Conservation (phyloP, 2,888 invertebrate species). For the Spilarctia lutea region DNA sequence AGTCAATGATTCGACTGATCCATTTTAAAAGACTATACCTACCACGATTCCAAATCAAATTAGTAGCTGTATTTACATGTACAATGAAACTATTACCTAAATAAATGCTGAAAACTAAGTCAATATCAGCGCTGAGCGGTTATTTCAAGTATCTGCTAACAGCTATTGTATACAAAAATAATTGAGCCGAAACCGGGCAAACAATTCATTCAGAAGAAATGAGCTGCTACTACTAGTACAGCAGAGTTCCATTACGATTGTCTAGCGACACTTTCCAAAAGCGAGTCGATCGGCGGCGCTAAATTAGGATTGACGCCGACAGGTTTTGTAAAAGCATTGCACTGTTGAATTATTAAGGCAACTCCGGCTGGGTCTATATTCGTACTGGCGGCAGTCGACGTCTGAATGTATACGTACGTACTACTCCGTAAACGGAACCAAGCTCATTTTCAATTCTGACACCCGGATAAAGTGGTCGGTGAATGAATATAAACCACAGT, state of each 20-base stretch:
- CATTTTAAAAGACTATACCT: neutral
- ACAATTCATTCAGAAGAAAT: slow-evolving; percentile 51
- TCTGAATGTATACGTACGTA: slow-evolving; percentile 66
- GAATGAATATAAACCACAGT: slow-evolving; percentile 71
- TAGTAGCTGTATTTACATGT: neutral
- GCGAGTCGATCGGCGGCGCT: slow-evolving; percentile 80
- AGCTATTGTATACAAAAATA: slow-evolving; percentile 35
- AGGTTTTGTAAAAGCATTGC: slow-evolving; percentile 87
- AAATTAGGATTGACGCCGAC: slow-evolving; percentile 86
- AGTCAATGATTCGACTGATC: neutral
- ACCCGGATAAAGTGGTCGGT: slow-evolving; percentile 77
- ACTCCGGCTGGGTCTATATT: slow-evolving; percentile 81
- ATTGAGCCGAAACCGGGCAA: slow-evolving; percentile 42
- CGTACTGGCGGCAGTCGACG: slow-evolving; percentile 71
- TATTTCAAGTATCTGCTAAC: slow-evolving; percentile 30
- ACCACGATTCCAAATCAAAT: neutral
- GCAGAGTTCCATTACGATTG: slow-evolving; percentile 82
- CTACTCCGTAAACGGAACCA: slow-evolving; percentile 75
- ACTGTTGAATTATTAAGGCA: slow-evolving; percentile 86
- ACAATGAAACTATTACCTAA: neutral
- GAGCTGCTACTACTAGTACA: slow-evolving; percentile 66
- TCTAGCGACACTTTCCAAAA: slow-evolving; percentile 83
- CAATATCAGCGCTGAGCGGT: slow-evolving; percentile 1
- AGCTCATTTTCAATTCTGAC: slow-evolving; percentile 84
- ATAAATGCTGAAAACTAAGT: neutral